phyloP scores from a whole-genome alignment of 2,113 vertebrate species.

The Philantomba maxwellii region DNA sequence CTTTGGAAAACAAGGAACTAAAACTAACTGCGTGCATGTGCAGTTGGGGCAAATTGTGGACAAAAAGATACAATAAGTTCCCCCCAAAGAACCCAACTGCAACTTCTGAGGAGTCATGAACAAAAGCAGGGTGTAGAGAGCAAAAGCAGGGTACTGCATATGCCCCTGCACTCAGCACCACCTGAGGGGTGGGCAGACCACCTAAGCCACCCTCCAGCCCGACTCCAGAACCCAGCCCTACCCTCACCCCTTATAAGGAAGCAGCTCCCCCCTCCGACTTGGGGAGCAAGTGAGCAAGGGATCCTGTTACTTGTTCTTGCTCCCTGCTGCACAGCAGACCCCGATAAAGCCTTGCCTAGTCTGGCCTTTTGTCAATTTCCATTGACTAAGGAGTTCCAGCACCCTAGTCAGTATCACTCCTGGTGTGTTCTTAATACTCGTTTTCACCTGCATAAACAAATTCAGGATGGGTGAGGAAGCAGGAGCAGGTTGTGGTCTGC shows the following conservation, averaged over 20 bases:
- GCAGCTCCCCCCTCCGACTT: background rate
- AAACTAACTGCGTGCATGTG: background rate
- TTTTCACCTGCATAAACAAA: background rate
- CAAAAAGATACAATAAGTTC: background rate
- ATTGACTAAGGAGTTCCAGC: background rate
- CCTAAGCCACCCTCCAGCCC: background rate
- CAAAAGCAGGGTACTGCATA: background rate
- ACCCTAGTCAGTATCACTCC: background rate
- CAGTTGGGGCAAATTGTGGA: background rate
- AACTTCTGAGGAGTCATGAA: background rate
- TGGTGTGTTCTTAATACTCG: background rate
- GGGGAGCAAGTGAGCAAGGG: background rate
- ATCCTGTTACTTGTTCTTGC: background rate
- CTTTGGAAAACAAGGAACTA: background rate
- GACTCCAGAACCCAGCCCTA: background rate
- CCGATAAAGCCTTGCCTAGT: background rate
- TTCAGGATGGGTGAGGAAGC: background rate
- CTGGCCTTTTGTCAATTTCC: background rate
- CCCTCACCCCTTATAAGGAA: background rate
- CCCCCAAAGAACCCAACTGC: background rate
- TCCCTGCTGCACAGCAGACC: background rate
- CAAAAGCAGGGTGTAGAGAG: background rate
- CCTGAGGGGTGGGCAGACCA: background rate
- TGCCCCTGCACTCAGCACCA: background rate
- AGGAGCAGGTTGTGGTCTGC: background rate